Conservation (phyloP, 2,888 invertebrate genomes). For the Volucella inflata region DNA sequence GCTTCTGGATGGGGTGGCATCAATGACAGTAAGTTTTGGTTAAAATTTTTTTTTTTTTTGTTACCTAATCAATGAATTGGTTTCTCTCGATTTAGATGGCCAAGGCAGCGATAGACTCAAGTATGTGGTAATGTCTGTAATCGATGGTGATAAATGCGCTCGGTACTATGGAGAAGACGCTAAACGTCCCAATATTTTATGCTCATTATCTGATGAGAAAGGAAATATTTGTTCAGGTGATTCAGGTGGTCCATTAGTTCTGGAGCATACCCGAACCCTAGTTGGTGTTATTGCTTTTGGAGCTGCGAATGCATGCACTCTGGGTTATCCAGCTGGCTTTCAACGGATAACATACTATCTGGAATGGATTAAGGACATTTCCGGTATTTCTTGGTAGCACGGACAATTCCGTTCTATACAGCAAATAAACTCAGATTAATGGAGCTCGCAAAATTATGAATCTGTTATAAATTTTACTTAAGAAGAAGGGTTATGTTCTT, state of each 20-base stretch:
- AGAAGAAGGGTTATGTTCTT: background rate
- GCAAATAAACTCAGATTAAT: background rate
- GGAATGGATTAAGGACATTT: conserved; percentile 80
- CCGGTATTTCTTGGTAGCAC: conserved; percentile 26
- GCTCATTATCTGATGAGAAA: conserved; percentile 76
- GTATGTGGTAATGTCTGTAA: conserved; percentile 80
- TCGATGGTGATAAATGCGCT: conserved; percentile 77
- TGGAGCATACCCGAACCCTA: conserved; percentile 79
- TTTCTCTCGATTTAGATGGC: conserved; percentile 73
- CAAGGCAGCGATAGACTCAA: conserved; percentile 80
- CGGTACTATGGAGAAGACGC: conserved; percentile 81
- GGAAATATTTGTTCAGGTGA: conserved; percentile 81
- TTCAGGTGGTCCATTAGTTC: conserved; percentile 82
- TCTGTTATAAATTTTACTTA: too few species aligned
- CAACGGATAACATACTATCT: conserved; percentile 81
- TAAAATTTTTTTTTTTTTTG: too few species aligned
- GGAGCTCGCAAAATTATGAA: too few species aligned
- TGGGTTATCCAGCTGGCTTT: conserved; percentile 81
- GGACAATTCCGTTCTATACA: background rate
- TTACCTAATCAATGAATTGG: background rate
- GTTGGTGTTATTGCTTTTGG: conserved; percentile 83
- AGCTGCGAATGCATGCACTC: conserved; percentile 80
- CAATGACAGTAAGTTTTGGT: conserved; percentile 76
- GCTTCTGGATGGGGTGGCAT: conserved; percentile 83
- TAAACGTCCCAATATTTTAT: conserved; percentile 22